Conservation (phyloP, 2,113 vertebrate genomes). For the Psammodynastes pulverulentus region DNA sequence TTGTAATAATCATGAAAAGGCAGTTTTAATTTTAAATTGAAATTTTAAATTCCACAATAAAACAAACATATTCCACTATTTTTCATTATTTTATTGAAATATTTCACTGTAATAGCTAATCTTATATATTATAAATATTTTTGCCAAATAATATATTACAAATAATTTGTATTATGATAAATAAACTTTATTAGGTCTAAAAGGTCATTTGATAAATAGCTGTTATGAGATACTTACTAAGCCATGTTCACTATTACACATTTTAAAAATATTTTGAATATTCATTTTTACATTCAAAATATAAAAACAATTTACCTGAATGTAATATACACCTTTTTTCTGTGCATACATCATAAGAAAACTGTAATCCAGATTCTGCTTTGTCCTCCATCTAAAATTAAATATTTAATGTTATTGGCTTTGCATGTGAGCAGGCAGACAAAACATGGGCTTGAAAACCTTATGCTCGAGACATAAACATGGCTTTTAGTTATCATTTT, state of each 20-base stretch:
- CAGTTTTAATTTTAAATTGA: not conserved
- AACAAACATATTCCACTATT: not conserved
- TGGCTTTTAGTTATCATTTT: not conserved
- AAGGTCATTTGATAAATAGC: not conserved
- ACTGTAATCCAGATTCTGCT: slow-evolving; percentile 97
- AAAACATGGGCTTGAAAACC: slow-evolving; percentile 33
- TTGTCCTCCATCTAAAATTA: slow-evolving; percentile 91
- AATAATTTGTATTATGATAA: not conserved
- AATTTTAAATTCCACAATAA: not conserved
- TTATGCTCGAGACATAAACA: not conserved
- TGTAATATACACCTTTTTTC: slow-evolving; percentile 93
- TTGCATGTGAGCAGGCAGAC: slow-evolving; percentile 10
- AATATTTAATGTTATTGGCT: slow-evolving; percentile 24
- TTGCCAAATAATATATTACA: not conserved
- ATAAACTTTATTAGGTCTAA: not conserved
- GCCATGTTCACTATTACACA: not conserved
- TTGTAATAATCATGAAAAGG: not conserved
- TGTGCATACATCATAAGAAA: slow-evolving; percentile 99
- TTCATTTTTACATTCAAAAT: slow-evolving; percentile 27
- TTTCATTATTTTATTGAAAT: not conserved
- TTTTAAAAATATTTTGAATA: slow-evolving; percentile 25
- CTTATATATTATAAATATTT: not conserved
- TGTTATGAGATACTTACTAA: not conserved
- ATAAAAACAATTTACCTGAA: slow-evolving; percentile 80
- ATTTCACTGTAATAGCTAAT: not conserved